phyloP scores from a whole-genome alignment of 2,888 invertebrate species.

The Thalpophila matura region DNA sequence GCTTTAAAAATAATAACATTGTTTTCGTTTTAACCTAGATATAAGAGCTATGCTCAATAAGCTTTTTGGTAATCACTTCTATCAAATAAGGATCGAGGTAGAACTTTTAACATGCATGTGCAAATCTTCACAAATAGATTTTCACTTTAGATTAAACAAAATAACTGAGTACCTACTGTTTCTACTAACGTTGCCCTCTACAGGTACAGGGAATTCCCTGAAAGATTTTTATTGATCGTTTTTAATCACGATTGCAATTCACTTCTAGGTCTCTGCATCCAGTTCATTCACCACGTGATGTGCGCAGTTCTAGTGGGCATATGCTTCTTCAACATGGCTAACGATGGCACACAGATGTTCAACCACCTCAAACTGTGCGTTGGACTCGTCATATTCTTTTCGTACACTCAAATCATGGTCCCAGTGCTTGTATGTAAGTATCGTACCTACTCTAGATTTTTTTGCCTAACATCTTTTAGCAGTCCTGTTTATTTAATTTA shows the following conservation, averaged over 20 bases:
- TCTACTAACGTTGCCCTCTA: not conserved
- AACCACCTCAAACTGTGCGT: constrained; percentile 93
- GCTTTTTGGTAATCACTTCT: no score
- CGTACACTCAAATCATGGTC: constrained; percentile 93
- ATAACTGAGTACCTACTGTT: not conserved
- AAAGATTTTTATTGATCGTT: constrained; percentile 12
- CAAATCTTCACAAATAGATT: not conserved
- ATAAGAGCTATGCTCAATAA: no score
- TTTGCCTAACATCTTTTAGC: not conserved
- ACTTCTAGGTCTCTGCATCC: constrained; percentile 89
- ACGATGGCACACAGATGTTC: constrained; percentile 92
- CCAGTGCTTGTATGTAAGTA: constrained; percentile 93
- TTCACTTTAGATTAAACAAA: not conserved
- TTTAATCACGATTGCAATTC: not conserved
- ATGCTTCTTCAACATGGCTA: constrained; percentile 92
- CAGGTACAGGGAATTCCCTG: no score
- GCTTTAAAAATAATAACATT: not conserved
- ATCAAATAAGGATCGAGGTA: no score
- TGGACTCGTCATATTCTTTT: constrained; percentile 92
- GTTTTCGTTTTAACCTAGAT: not conserved
- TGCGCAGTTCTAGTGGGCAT: constrained; percentile 91
- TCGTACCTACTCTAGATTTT: not conserved
- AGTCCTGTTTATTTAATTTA: not conserved
- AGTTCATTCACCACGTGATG: constrained; percentile 91
- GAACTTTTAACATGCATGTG: no score